Evolutionary conservation across 2,113 vertebrate species (phyloP), one percentile per base, ranked within the genome.

Genomic region (Suricata suricatta): DNA sequence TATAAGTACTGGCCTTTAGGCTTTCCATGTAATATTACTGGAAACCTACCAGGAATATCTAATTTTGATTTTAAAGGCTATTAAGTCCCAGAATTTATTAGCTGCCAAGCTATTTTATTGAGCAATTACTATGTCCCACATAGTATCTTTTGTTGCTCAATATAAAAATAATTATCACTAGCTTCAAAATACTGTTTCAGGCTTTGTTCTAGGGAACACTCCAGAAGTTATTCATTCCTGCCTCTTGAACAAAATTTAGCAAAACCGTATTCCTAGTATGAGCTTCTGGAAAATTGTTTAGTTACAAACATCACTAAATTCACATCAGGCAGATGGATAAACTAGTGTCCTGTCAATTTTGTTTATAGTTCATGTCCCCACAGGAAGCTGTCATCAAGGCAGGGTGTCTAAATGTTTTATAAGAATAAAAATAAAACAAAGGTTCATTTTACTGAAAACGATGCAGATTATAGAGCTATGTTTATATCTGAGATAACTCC

Each of bases 21-120:
- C 7, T 90, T 84, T 54, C n/a, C 66, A 44, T n/a, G 71, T 82
- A 41, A 47, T 82, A 66, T 31, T 80, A 27, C 63, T 90, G 52
- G 38, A 95, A 96, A 79, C 27, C 86, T 83, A 85, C 3, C 21
- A 88, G 25, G 77, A 57, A 88, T 60, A 35, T 38, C 27, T 33
- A 96, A 71, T 82, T 52, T 95, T 94, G 15, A 27, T 95, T 38
- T 97, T 87, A 95, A 93, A 96, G 41, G 13, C 13, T 33, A 97
- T 63, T 23, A 85, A 96, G 64, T 44, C 23, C 15, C 23, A 94
- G 16, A 96, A 60, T 81, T 2, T 47, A 74, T 3, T 83, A 82
- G 63, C 93, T 14, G 72, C n/a, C 44, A 13, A 93, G 9, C 63
- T n/a, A 57, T 82, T 95, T 85, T 90, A 92, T 72, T 93, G 29